Percentiles rank a stretch among this genome's conserved stretches.
Conservation (phyloP, 2,113 vertebrate species). For the Triplophysa siluroides region DNA sequence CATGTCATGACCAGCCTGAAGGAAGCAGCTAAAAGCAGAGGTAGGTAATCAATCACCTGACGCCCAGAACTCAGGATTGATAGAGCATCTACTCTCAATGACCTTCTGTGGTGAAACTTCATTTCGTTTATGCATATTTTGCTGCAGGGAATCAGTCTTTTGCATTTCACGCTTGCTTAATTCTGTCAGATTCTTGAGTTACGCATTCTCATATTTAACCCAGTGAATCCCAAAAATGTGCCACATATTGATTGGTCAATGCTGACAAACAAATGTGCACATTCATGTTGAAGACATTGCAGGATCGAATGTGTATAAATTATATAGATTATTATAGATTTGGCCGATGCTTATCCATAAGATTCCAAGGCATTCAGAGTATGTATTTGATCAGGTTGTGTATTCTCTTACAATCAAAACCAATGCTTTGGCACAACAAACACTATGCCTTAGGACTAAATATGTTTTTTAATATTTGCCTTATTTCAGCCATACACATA, state of each 20-base stretch:
- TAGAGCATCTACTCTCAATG: conserved; percentile 15
- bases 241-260: too few relatives aligned
- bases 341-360: too few relatives aligned
- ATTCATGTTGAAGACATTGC: too few relatives aligned
- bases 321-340: too few relatives aligned
- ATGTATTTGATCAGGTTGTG: too few relatives aligned
- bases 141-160: conserved; percentile 38
- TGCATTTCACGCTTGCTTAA: conserved; percentile 44
- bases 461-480: neutral
- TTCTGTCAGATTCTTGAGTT: conserved; percentile 49
- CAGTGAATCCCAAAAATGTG: conserved; percentile 38
- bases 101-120: neutral
- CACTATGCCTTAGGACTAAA: too few relatives aligned
- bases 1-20: conserved; percentile 84
- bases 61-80: neutral
- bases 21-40: conserved; percentile 91
- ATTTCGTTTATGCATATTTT: neutral
- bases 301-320: too few relatives aligned
- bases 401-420: too few relatives aligned
- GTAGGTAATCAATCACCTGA: conserved; percentile 85
- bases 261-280: too few relatives aligned
- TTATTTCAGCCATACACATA: neutral
- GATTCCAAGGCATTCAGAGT: too few relatives aligned
- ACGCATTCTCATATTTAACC: conserved; percentile 29
- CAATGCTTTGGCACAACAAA: too few relatives aligned